phyloP scores from a whole-genome alignment of 2,113 vertebrate genomes.

The Jacana jacana region DNA sequence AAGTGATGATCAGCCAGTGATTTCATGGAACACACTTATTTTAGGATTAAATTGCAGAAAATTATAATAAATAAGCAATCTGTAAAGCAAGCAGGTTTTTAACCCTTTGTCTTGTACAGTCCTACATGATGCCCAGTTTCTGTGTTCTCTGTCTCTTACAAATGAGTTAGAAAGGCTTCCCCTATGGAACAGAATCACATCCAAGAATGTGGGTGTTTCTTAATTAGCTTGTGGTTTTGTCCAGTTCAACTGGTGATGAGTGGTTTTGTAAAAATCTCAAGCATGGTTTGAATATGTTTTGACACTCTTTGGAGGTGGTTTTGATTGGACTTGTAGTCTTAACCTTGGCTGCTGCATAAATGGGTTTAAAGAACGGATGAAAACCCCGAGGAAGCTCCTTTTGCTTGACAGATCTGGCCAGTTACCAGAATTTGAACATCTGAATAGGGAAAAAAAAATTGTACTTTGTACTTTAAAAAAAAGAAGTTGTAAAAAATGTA shows the following conservation, averaged over 20 bases:
- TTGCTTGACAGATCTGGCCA: not conserved
- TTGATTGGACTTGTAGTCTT: not conserved
- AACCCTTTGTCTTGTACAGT: not conserved
- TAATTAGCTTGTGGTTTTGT: not conserved
- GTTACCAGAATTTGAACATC: not conserved
- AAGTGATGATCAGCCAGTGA: not conserved
- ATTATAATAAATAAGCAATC: not conserved
- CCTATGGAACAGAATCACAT: accelerated
- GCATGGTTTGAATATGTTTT: not conserved
- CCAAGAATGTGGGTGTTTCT: not conserved
- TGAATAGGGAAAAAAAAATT: not conserved
- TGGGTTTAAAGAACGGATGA: not conserved
- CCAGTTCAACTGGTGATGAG: not conserved
- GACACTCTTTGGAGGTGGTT: not conserved
- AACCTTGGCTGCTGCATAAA: not conserved
- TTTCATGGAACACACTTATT: not conserved
- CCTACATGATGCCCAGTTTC: not conserved
- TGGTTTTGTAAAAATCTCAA: not conserved
- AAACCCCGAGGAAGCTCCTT: not conserved
- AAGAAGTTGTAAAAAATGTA: not conserved
- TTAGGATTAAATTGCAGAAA: not conserved
- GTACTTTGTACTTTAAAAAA: not conserved
- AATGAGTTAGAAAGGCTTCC: not conserved
- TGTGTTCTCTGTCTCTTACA: not conserved
- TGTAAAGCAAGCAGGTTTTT: not conserved